Base-by-base conservation (phyloP, 2,888 invertebrate species). In the Cistogaster globosa region DNA sequence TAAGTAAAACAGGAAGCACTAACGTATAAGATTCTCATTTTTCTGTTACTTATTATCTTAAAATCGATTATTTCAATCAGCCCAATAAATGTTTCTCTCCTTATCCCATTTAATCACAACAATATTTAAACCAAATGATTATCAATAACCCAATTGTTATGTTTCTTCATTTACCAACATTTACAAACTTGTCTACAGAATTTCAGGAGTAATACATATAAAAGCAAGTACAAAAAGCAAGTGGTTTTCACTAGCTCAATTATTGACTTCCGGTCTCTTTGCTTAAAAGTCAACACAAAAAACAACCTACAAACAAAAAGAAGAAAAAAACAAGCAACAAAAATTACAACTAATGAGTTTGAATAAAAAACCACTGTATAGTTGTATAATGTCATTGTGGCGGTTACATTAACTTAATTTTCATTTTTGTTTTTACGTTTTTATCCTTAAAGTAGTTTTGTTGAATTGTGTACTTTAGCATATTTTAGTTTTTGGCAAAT, bases 201-300 rank as follows among this genome's bases (percentile, higher is more conserved):
- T 11, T 14, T 2, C n/a, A 65, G 65, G 6, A 48, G 3, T 60
- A 20, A 14, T 14, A 32, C 12, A 36, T 9, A 51, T 12, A 18
- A 51, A 68, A 60, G 11, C 36, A 16, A 51, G 51, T n/a, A n/a
- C 51, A 22, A 67, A 78, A 55, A 68, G 48, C 36, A 67, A 78
- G 72, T 72, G 72, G 62, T 62, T 68, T 83, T 83, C 78, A 63
- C 36, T 14, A 77, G n/a, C 68, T 57, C 72, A 58, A 83, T 58
- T 78, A 45, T 67, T 78, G 72, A 74, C 68, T 83, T 83, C 83
- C 83, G 67, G 77, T 62, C 78, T 72, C 67, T 72, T 68, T 55
- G 12, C 72, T 68, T 14, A 53, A n/a, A 60, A 78, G 57, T 45
- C 75, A 63, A 62, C 53, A 36, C 32, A 48, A 68, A 63, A 42